Evolutionary conservation across 2,113 vertebrate species (phyloP).

Genomic region (Mus spicilegus): DNA sequence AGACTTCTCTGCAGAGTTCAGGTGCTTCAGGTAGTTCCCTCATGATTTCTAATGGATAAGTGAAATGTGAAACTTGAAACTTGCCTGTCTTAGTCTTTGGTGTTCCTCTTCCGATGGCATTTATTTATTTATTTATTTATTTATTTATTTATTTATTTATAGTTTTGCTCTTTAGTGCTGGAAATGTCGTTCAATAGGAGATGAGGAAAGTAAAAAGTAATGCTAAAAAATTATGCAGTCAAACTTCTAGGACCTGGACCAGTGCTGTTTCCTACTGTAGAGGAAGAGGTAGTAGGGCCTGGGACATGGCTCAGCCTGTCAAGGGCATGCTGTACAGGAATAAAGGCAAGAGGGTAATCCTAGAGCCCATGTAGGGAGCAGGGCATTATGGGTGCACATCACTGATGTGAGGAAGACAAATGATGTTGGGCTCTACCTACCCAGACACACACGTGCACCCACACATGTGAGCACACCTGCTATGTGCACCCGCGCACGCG

Average conservation of each 20-base stretch:
- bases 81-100: not conserved
- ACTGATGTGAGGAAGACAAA: not conserved
- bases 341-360: not conserved
- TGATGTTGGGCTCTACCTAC: not conserved
- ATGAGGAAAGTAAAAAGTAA: not conserved
- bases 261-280: not conserved
- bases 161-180: conserved; percentile 25
- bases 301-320: not conserved
- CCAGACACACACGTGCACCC: not conserved
- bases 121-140: not conserved
- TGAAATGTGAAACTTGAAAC: not conserved
- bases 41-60: not conserved
- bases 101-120: not conserved
- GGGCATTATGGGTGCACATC: not conserved
- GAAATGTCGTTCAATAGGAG: conserved; percentile 2
- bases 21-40: not conserved
- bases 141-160: not conserved
- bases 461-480: not conserved
- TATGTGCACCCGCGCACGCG: not conserved
- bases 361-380: not conserved
- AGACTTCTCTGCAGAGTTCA: not conserved
- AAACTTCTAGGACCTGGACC: not conserved
- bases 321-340: not conserved
- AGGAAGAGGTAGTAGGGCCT: not conserved
- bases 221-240: not conserved